Conservation (phyloP, 2,888 invertebrate species). For the Sphaerophoria taeniata region DNA sequence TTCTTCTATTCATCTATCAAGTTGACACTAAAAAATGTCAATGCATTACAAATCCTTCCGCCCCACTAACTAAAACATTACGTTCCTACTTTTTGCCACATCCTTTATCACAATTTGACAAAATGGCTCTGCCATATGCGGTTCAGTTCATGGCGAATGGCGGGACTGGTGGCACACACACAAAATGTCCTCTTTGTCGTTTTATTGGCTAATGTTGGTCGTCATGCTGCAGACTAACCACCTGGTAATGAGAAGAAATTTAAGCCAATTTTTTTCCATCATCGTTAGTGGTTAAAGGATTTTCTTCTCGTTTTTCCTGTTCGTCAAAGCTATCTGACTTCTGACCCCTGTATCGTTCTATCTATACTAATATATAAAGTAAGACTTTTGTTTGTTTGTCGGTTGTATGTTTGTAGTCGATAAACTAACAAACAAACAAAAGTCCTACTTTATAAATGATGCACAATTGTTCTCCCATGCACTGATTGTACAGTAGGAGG, state of each 20-base stretch:
- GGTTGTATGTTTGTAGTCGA: too few relatives aligned
- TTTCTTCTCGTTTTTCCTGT: too few relatives aligned
- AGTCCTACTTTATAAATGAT: too few relatives aligned
- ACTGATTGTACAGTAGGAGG: too few relatives aligned
- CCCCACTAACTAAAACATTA: slow-evolving; percentile 23
- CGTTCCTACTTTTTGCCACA: slow-evolving; percentile 29
- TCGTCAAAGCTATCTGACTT: too few relatives aligned
- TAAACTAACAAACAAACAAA: too few relatives aligned
- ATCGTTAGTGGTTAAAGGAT: slow-evolving; percentile 11
- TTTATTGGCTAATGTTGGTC: neutral
- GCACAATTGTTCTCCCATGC: too few relatives aligned
- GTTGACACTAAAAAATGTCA: slow-evolving; percentile 49
- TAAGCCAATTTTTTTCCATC: slow-evolving; percentile 66
- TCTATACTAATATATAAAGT: too few relatives aligned
- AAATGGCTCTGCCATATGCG: slow-evolving; percentile 47
- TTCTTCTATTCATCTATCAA: slow-evolving; percentile 1
- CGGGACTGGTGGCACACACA: neutral
- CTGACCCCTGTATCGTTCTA: too few relatives aligned
- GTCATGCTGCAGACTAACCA: slow-evolving; percentile 42
- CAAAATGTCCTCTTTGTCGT: neutral
- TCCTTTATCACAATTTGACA: slow-evolving; percentile 65
- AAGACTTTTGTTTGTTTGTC: too few relatives aligned
- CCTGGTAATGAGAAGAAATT: slow-evolving; percentile 64
- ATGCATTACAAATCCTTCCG: slow-evolving; percentile 34
- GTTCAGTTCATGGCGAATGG: neutral